Base-by-base conservation (phyloP, 1,140 invertebrate genomes). In the Delia radicum region DNA sequence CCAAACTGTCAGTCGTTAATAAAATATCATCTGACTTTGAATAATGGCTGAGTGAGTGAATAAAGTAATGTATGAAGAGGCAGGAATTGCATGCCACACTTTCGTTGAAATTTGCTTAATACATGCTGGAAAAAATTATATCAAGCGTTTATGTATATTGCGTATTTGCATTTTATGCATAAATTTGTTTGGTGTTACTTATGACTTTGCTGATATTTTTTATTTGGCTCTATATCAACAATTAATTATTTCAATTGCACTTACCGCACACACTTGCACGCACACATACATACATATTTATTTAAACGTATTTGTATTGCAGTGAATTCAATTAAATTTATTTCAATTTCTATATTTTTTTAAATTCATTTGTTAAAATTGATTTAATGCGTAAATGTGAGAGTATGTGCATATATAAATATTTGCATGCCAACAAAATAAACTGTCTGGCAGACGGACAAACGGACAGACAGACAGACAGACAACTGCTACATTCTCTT, bases 171-270 rank as follows among this genome's bases (percentile, higher is more conserved):
- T 1, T 48, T 55, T 55, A 18, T 55, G 18, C 48, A 21, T 55
- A 55, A 55, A 55, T 18, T 42, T 55, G 21, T 55, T 55, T 21
- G 31, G 4, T 33, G n/a, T 33, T 33, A 6, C 12, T 37, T 37
- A 10, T 37, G 13, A 10, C 13, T 1, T 2, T 10, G 33, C 13
- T 37, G 33, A 10, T 37, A 13, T 55, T 55, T 10, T 67, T 67
- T 29, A 29, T 67, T 67, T 67, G 28, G 29, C 63, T 31, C 63
- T 31, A 31, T 15, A 67, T 67, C 63, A 67, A 29, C 63, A 67
- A 67, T 67, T 67, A 67, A 33, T 67, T 67, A 67, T 18, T 67
- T 67, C 5, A 67, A 67, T n/a, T n/a, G n/a, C n/a, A 31, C n/a
- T 42, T 42, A 0, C 1, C 48, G 8, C 48, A 55, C n/a, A 55